Evolutionary conservation across 2,797 vertebrate genomes (phyloP), one percentile per base, ranked within the genome.

Genomic region (Enteromius viviparus): DNA sequence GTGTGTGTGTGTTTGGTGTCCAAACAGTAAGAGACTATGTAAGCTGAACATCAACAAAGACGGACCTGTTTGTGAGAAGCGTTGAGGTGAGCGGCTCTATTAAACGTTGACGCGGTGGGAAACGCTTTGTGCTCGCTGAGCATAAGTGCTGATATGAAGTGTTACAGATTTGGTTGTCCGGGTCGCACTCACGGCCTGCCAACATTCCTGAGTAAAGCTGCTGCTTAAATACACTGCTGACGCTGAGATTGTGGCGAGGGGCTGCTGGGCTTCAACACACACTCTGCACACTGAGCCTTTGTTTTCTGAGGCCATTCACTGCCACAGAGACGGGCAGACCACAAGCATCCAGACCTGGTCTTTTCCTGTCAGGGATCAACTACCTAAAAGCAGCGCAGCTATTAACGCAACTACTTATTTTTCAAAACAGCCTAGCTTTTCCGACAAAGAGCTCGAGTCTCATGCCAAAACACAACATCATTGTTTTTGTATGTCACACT

Each of bases 201-300:
- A 87, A 23, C 86, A 89, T 87, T 89, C 86, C 87, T 45, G 65
- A 80, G 26, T 84, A 89, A 88, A 88, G 70, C 91, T 92, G 74
- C 88, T 81, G 87, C 71, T 81, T 40, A 47, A 65, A 78, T 32
- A 49, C 80, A 84, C 66, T 88, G 87, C 90, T 88, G 89, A 89
- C 81, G 47, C 71, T 9, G 83, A 85, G 78, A 87, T 86, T 78
- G 86, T 71, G 69, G 88, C 17, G 69, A 72, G 83, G 40, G 60
- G 29, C 14, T 21, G 75, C 80, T 29, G 60, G 70, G 11, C 34
- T 51, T 65, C 29, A 10, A 80, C 76, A 65, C 32, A 45, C 26
- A 64, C 69, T 81, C 70, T 58, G 78, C 79, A 87, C 87, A 88
- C 88, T 87, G 80, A 85, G 49, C 21, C 81, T 76, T 86, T 90